Conservation (phyloP, 2,113 vertebrate species). For the Notarius lentiginosus region DNA sequence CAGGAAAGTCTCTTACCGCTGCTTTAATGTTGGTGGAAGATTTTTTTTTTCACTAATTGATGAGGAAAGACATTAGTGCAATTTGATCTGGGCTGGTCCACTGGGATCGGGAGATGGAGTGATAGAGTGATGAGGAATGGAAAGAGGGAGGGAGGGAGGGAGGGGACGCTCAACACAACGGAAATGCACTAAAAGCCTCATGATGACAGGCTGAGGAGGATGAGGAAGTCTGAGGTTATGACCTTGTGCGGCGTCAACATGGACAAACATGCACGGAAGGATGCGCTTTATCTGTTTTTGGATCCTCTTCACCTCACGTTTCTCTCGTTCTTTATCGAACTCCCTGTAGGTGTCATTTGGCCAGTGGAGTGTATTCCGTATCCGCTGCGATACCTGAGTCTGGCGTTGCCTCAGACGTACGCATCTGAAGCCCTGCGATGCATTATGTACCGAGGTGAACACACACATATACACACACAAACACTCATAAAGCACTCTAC, state of each 20-base stretch:
- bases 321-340: constrained; percentile 1
- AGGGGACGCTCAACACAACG: background rate
- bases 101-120: background rate
- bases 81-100: constrained; percentile 19
- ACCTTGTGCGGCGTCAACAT: background rate
- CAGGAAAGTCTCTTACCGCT: constrained; percentile 14
- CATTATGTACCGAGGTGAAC: constrained; percentile 77
- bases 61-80: background rate
- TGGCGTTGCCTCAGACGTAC: constrained; percentile 76
- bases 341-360: constrained; percentile 74
- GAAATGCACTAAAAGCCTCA: background rate
- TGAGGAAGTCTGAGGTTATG: background rate
- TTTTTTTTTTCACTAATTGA: background rate
- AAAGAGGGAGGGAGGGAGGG: background rate
- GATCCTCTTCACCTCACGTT: background rate
- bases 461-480: constrained; percentile 29
- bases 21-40: background rate
- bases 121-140: background rate
- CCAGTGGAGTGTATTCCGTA: constrained; percentile 79
- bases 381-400: constrained; percentile 74
- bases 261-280: constrained; percentile 9
- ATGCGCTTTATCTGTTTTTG: background rate
- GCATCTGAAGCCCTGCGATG: constrained; percentile 76
- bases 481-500: constrained; percentile 24
- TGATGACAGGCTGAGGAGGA: constrained; percentile 23